Evolutionary conservation across 2,888 invertebrate species (phyloP).

Genomic region (Chouioia cunea): DNA sequence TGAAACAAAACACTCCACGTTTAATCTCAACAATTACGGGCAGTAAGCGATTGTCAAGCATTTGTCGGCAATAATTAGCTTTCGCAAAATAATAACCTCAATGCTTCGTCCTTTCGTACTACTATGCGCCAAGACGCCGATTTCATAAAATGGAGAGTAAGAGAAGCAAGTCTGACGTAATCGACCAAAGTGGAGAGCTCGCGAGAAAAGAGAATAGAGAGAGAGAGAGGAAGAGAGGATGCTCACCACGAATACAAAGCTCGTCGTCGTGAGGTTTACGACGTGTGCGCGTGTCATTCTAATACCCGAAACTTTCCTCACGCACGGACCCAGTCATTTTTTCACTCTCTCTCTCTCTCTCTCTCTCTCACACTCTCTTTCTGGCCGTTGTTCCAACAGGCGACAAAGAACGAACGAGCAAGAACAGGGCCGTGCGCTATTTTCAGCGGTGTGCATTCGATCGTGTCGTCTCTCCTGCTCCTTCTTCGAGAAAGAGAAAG

Average conservation of each 20-base stretch:
- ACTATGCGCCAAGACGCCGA: too few species aligned
- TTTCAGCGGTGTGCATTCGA: slow-evolving; percentile 39
- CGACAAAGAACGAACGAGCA: slow-evolving; percentile 17
- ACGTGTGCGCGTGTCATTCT: not conserved
- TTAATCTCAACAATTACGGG: not conserved
- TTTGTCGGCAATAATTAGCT: slow-evolving; percentile 4
- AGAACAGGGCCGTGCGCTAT: slow-evolving; percentile 38
- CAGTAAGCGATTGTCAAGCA: not conserved
- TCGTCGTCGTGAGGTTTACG: slow-evolving; percentile 1
- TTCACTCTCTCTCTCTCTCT: slow-evolving; percentile 19
- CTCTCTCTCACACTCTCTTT: slow-evolving; percentile 12
- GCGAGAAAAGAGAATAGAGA: not conserved
- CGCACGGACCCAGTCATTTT: slow-evolving; percentile 17
- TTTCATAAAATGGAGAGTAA: not conserved
- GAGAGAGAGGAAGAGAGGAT: not conserved
- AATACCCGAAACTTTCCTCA: slow-evolving; percentile 18
- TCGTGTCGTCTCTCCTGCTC: slow-evolving; percentile 29
- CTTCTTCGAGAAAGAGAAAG: not conserved
- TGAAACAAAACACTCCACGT: not conserved
- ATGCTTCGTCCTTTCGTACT: not conserved
- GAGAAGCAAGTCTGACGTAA: slow-evolving; percentile 11
- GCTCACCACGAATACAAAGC: too few species aligned
- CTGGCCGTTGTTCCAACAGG: not conserved
- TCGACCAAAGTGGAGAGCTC: not conserved
- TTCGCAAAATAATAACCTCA: slow-evolving; percentile 26